Evolutionary conservation across 2,797 vertebrate species (phyloP).

Genomic region (Eulemur rubriventer): DNA sequence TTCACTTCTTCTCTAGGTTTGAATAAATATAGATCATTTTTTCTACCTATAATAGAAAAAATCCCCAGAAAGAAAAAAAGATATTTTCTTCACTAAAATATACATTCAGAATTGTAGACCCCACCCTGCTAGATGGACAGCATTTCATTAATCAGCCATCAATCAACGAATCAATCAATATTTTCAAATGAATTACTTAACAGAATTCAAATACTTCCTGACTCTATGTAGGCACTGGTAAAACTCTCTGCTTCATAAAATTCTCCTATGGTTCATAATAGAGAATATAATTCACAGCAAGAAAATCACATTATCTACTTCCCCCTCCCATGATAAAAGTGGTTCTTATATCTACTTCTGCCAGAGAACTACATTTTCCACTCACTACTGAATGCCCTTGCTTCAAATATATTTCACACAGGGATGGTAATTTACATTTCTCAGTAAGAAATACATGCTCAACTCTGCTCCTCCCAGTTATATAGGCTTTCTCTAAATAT

Average conservation of each 20-base stretch:
- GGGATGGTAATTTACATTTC: conserved; percentile 10
- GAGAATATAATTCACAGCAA: not conserved
- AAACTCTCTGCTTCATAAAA: conserved; percentile 6
- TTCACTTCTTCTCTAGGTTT: conserved; percentile 9
- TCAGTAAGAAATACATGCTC: conserved; percentile 17
- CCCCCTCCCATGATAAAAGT: not conserved
- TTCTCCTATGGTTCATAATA: not conserved
- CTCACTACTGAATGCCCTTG: not conserved
- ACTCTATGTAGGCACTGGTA: not conserved
- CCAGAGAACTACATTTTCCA: not conserved
- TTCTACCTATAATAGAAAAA: not conserved
- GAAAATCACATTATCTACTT: conserved; percentile 41
- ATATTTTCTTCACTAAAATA: conserved; percentile 16
- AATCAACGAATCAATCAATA: conserved; percentile 18
- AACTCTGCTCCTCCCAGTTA: not conserved
- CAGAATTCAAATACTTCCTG: conserved; percentile 8
- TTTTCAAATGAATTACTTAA: conserved; percentile 41
- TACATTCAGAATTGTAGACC: not conserved
- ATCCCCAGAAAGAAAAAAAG: not conserved
- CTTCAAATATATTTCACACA: not conserved
- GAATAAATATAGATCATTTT: conserved; percentile 33
- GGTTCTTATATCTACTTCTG: conserved; percentile 10
- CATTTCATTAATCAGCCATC: not conserved
- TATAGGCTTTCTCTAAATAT: not conserved
- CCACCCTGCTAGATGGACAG: not conserved